Percentiles rank a stretch among this genome's conserved stretches.
phyloP scores from a whole-genome alignment of 2,888 invertebrate genomes.

The Portevinia maculata region DNA sequence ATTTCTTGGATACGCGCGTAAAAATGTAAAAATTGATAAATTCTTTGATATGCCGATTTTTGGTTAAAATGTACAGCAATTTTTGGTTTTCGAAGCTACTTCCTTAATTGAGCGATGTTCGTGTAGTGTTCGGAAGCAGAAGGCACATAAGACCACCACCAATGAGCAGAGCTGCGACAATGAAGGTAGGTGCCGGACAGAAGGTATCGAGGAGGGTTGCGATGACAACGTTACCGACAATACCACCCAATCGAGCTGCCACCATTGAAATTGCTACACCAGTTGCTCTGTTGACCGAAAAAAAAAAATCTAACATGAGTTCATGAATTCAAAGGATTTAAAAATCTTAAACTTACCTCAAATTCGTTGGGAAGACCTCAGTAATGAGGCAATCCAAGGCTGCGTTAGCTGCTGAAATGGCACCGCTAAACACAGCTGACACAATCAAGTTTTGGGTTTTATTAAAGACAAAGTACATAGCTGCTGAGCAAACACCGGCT shows the following conservation, averaged over 20 bases:
- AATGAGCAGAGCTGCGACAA: conserved; percentile 92
- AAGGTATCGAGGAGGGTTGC: conserved; percentile 93
- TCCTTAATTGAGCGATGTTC: conserved; percentile 85
- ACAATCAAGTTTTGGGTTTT: conserved; percentile 92
- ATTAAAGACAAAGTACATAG: conserved; percentile 92
- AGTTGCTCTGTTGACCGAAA: conserved; percentile 88
- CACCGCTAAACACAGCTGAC: conserved; percentile 93
- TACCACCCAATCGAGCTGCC: conserved; percentile 94
- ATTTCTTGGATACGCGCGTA: conserved; percentile 20
- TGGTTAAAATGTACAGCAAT: conserved; percentile 20
- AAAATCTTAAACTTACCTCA: conserved; percentile 85
- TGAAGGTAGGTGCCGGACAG: conserved; percentile 96
- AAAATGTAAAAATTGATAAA: conserved; percentile 62
- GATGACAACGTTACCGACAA: conserved; percentile 89
- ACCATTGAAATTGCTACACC: conserved; percentile 96
- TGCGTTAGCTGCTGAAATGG: conserved; percentile 94
- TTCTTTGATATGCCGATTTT: conserved; percentile 67
- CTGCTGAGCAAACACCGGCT: conserved; percentile 92
- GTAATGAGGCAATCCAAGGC: conserved; percentile 96
- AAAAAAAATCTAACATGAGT: not conserved
- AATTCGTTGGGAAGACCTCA: conserved; percentile 95
- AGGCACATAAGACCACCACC: conserved; percentile 94
- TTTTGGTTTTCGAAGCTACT: not conserved
- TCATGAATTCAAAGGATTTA: not conserved
- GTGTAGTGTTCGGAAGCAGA: conserved; percentile 94